Conservation (phyloP, 2,113 vertebrate genomes). For the Pithys albifrons region DNA sequence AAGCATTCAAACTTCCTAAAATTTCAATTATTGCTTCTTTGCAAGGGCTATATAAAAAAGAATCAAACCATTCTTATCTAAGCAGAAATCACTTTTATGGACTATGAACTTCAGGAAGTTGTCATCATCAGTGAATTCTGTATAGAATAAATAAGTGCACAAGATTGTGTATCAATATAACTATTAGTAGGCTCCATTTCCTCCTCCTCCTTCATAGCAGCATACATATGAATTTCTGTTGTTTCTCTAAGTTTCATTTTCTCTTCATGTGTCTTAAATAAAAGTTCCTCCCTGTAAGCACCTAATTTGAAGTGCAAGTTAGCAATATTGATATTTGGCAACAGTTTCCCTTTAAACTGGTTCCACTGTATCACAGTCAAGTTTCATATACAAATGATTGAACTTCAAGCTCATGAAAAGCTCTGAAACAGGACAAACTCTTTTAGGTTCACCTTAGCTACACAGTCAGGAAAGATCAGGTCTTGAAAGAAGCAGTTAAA, state of each 20-base stretch:
- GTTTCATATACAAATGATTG: background rate
- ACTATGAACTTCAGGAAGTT: background rate
- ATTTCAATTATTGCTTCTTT: background rate
- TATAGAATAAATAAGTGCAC: background rate
- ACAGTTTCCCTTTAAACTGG: background rate
- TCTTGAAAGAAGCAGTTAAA: background rate
- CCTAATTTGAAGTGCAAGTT: background rate
- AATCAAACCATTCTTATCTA: background rate
- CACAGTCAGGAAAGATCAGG: background rate
- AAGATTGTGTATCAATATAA: background rate
- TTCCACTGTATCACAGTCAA: background rate
- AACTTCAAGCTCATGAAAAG: background rate
- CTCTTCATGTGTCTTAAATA: background rate
- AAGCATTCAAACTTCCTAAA: background rate
- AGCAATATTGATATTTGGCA: background rate
- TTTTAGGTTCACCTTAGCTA: background rate
- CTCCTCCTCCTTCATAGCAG: background rate
- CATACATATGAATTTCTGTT: background rate
- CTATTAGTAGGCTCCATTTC: background rate
- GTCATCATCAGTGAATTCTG: background rate
- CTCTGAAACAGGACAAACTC: background rate
- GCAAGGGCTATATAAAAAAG: background rate
- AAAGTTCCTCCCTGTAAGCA: background rate
- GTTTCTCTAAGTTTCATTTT: background rate
- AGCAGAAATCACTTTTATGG: background rate